These are phyloP conservation scores for Coelinius sp. DNA, from an alignment of 2,888 invertebrate genomes.

Conservation along the genomic window DNA sequence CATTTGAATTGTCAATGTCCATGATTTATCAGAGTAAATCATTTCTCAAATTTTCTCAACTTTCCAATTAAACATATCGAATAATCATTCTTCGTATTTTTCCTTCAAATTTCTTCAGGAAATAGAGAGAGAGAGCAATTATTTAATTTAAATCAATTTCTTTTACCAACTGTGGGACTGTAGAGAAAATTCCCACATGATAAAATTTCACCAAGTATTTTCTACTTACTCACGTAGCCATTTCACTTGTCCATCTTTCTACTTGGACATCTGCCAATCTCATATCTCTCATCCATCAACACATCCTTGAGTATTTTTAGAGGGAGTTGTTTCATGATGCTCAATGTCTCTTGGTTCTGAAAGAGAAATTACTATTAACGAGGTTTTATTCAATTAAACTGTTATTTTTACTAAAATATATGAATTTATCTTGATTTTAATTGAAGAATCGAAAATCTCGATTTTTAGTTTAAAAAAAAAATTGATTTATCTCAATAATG, in stretches of 20 bases:
- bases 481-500: too few relatives aligned
- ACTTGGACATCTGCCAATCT: conserved; percentile 24
- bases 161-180: conserved; percentile 11
- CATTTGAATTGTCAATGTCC: neutral
- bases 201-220: conserved; percentile 13
- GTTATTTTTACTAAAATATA: too few relatives aligned
- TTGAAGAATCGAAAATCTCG: too few relatives aligned
- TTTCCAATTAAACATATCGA: neutral
- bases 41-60: neutral
- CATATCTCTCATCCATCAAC: conserved; percentile 16
- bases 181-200: conserved; percentile 18
- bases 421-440: too few relatives aligned
- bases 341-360: neutral
- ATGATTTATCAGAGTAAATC: neutral
- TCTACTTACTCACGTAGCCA: conserved; percentile 12
- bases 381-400: too few relatives aligned
- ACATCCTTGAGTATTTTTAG: conserved; percentile 16
- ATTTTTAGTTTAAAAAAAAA: too few relatives aligned
- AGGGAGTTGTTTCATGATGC: neutral
- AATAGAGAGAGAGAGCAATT: neutral
- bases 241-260: conserved; percentile 22
- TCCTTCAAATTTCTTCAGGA: neutral
- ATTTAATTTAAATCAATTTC: conserved; percentile 16
- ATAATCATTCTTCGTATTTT: neutral
- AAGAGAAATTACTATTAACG: neutral